A percentile compares a stretch with the other conserved stretches of the same genome.
These are phyloP conservation scores for Nothocercus nigrocapillus DNA, from an alignment of 2,113 vertebrate genomes.

Conservation along the genomic window DNA sequence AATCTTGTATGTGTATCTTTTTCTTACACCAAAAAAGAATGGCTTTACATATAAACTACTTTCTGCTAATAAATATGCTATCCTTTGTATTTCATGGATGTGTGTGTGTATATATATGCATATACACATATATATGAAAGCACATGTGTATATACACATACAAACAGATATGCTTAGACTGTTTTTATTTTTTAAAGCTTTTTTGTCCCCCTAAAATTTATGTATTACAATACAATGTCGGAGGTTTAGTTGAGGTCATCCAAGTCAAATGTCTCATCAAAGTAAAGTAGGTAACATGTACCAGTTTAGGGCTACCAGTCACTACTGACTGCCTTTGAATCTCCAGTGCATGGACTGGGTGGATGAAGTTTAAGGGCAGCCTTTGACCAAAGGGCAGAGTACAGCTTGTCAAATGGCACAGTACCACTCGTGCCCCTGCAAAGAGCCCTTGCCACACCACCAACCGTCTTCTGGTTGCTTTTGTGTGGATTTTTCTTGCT, in stretches of 20 bases:
- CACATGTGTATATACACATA: no score
- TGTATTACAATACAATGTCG: neutral
- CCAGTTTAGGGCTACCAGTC: neutral
- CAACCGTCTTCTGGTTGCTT: no score
- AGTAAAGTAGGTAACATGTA: neutral
- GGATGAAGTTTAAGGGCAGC: no score
- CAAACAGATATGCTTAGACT: neutral
- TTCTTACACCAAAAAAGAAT: neutral
- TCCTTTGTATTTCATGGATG: neutral
- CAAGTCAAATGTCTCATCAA: neutral
- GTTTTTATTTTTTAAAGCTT: neutral
- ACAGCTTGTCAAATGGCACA: neutral
- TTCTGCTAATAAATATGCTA: neutral
- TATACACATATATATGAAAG: no score
- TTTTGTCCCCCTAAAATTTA: neutral
- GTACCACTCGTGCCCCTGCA: neutral
- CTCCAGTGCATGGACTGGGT: neutral
- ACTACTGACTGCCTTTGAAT: neutral
- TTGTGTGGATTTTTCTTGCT: no score
- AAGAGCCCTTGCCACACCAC: neutral
- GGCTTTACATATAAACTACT: neutral
- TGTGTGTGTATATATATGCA: no score
- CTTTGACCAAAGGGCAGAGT: neutral
- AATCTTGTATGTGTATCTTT: neutral
- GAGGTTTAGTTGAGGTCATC: neutral